These are phyloP conservation scores for Hippocampus guttulatus DNA, from an alignment of 2,113 vertebrate species.

Conservation along the genomic window DNA sequence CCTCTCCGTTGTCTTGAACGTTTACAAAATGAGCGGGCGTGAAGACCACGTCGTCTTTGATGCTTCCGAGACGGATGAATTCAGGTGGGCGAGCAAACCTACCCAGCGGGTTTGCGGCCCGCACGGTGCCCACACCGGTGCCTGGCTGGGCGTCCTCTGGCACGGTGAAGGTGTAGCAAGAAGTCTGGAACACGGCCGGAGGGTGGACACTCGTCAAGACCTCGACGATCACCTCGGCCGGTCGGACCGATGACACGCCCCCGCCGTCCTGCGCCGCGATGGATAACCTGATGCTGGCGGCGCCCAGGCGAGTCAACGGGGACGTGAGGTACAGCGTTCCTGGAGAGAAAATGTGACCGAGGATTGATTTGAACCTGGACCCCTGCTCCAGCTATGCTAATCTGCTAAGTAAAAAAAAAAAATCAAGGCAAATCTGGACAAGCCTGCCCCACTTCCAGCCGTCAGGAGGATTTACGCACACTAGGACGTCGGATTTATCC, in stretches of 20 bases:
- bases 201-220: slow-evolving; percentile 70
- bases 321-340: slow-evolving; percentile 82
- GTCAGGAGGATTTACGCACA: slow-evolving; percentile 52
- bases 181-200: slow-evolving; percentile 81
- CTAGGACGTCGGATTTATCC: slow-evolving; percentile 39
- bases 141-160: slow-evolving; percentile 75
- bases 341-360: slow-evolving; percentile 32
- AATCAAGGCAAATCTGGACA: slow-evolving; percentile 18
- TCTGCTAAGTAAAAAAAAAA: not conserved
- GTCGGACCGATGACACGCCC: slow-evolving; percentile 67
- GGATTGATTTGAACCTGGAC: slow-evolving; percentile 5
- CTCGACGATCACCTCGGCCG: slow-evolving; percentile 79
- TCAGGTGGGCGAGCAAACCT: slow-evolving; percentile 39
- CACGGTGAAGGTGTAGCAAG: slow-evolving; percentile 78
- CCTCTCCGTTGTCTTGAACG: too few relatives aligned
- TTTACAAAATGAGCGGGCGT: too few relatives aligned
- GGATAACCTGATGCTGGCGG: slow-evolving; percentile 64
- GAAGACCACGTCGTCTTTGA: not conserved
- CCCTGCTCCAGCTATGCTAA: not conserved
- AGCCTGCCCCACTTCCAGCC: slow-evolving; percentile 37
- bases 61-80: not conserved
- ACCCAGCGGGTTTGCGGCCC: slow-evolving; percentile 75
- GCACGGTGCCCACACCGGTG: slow-evolving; percentile 77
- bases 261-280: slow-evolving; percentile 79
- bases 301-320: slow-evolving; percentile 71